phyloP scores from a whole-genome alignment of 2,888 invertebrate species.

The Creontiades dilutus region DNA sequence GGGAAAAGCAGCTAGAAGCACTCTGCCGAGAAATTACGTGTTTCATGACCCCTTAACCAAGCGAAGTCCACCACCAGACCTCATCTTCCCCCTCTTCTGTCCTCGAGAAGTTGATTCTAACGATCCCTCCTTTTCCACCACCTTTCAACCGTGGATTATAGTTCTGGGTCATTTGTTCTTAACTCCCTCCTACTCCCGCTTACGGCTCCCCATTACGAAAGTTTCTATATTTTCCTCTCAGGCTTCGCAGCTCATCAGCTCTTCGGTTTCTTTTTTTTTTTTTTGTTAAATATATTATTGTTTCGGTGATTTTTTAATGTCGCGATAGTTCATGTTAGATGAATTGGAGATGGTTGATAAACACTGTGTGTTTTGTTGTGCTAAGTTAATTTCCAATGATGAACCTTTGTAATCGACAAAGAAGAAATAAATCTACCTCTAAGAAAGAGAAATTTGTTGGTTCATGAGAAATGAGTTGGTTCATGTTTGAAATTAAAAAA shows the following conservation, averaged over 20 bases:
- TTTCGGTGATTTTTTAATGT: no score
- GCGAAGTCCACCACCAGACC: constrained; percentile 7
- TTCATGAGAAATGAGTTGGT: no score
- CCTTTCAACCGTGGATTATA: constrained; percentile 19
- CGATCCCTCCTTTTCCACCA: not conserved
- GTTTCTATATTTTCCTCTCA: not conserved
- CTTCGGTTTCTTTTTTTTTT: no score
- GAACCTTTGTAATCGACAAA: no score
- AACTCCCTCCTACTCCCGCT: not conserved
- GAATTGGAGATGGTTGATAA: no score
- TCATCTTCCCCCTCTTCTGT: not conserved
- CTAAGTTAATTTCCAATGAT: no score
- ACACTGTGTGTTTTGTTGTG: no score
- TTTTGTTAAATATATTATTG: no score
- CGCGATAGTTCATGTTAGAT: no score
- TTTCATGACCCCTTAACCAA: constrained; percentile 10
- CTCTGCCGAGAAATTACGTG: not conserved
- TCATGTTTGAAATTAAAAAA: no score
- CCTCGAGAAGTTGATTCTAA: constrained; percentile 16
- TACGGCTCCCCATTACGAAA: not conserved
- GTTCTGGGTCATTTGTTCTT: constrained; percentile 22
- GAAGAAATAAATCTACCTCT: no score
- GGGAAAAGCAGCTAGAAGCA: not conserved
- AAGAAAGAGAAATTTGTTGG: no score
- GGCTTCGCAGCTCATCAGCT: not conserved